These are phyloP conservation scores for Danio kyathit DNA, from an alignment of 2,797 vertebrate genomes.

Conservation along the genomic window DNA sequence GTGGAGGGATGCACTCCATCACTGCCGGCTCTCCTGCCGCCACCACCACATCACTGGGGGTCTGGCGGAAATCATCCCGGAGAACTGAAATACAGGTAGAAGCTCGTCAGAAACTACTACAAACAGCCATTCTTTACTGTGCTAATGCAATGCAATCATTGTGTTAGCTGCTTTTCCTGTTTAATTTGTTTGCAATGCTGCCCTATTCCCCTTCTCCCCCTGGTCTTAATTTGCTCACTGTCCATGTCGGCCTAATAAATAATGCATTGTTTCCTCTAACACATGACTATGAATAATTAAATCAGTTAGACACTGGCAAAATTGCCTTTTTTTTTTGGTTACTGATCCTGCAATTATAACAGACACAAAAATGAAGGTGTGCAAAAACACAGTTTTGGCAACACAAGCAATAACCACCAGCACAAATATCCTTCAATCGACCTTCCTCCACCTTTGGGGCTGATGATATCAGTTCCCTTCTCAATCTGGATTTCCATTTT, in stretches of 20 bases:
- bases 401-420: constrained; percentile 22
- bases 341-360: constrained; percentile 27
- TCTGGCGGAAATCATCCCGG: constrained; percentile 94
- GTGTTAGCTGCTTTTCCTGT: neutral
- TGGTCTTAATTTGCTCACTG: constrained; percentile 70
- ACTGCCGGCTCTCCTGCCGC: constrained; percentile 93
- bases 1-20: constrained; percentile 94
- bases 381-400: constrained; percentile 12
- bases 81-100: constrained; percentile 79
- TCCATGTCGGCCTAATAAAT: constrained; percentile 71
- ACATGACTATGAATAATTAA: constrained; percentile 75
- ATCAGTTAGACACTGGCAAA: constrained; percentile 49
- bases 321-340: constrained; percentile 23
- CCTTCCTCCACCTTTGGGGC: constrained; percentile 49
- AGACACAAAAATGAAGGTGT: constrained; percentile 1
- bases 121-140: neutral
- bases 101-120: constrained; percentile 12
- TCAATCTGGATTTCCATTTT: constrained; percentile 64
- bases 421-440: constrained; percentile 44
- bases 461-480: constrained; percentile 53
- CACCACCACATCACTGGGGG: constrained; percentile 90
- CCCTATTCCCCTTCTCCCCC: constrained; percentile 45
- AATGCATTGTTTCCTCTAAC: constrained; percentile 68
- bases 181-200: constrained; percentile 25
- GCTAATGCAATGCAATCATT: neutral